phyloP scores from a whole-genome alignment of 1,140 invertebrate genomes.

The Drosophila melanogaster region Release_6_plus_ISO1_MT NT_033777.3:24711501-24712000 shows the following conservation, averaged over 20 bases:
- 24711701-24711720: slow-evolving; percentile 43
- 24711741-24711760: slow-evolving; percentile 64
- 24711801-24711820: slow-evolving; percentile 55
- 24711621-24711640: slow-evolving; percentile 55
- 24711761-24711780: slow-evolving; percentile 78
- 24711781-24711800: slow-evolving; percentile 64
- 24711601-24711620: slow-evolving; percentile 81
- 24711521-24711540: slow-evolving; percentile 68
- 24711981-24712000: slow-evolving; percentile 8
- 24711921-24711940: slow-evolving; percentile 7
- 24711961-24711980: slow-evolving; percentile 8
- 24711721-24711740: slow-evolving; percentile 46
- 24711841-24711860: slow-evolving; percentile 45
- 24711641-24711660: slow-evolving; percentile 22
- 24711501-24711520: slow-evolving; percentile 35
- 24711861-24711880: slow-evolving; percentile 9
- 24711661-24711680: slow-evolving; percentile 65
- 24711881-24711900: slow-evolving; percentile 2
- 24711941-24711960: background rate
- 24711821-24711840: slow-evolving; percentile 64
- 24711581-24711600: slow-evolving; percentile 83
- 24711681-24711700: slow-evolving; percentile 63
- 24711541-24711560: slow-evolving; percentile 77
- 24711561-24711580: slow-evolving; percentile 83
- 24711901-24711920: slow-evolving; percentile 12